Conservation (phyloP, 2,888 invertebrate species). For the Lasiommata megera region DNA sequence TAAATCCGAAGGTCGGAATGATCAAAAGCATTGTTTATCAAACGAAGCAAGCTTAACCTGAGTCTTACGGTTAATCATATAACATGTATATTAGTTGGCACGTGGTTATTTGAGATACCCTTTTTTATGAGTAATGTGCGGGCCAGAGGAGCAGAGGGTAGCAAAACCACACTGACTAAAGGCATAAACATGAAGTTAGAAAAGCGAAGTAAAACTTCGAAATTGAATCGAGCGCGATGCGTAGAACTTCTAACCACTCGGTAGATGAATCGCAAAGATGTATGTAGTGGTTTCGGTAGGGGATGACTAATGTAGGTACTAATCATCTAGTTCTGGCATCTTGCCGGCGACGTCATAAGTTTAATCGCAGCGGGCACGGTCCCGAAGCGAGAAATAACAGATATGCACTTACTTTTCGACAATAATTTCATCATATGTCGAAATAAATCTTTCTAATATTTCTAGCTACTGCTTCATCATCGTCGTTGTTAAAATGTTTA, state of each 20-base stretch:
- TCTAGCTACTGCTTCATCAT: too few species aligned
- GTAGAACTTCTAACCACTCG: conserved; percentile 32
- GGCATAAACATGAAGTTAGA: conserved; percentile 59
- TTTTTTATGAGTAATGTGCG: too few species aligned
- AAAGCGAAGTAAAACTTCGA: conserved; percentile 54
- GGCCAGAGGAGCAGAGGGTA: too few species aligned
- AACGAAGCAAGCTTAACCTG: too few species aligned
- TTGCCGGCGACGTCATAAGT: conserved; percentile 62
- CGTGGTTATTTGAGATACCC: too few species aligned
- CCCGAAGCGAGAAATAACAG: conserved; percentile 48
- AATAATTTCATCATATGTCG: conserved; percentile 4
- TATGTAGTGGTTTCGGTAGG: conserved; percentile 41
- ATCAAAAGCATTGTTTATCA: too few species aligned
- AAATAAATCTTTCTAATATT: neutral
- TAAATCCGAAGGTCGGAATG: too few species aligned
- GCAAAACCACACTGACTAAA: neutral
- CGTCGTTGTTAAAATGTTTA: too few species aligned
- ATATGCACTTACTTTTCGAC: conserved; percentile 20
- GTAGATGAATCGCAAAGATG: conserved; percentile 33
- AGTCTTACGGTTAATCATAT: too few species aligned
- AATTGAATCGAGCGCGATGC: conserved; percentile 51
- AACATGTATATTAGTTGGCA: too few species aligned
- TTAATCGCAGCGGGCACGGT: conserved; percentile 58
- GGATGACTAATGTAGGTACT: conserved; percentile 51
- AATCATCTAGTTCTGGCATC: conserved; percentile 58